Conservation (phyloP, 1,140 invertebrate species). For the Tetramorium simillimum region DNA sequence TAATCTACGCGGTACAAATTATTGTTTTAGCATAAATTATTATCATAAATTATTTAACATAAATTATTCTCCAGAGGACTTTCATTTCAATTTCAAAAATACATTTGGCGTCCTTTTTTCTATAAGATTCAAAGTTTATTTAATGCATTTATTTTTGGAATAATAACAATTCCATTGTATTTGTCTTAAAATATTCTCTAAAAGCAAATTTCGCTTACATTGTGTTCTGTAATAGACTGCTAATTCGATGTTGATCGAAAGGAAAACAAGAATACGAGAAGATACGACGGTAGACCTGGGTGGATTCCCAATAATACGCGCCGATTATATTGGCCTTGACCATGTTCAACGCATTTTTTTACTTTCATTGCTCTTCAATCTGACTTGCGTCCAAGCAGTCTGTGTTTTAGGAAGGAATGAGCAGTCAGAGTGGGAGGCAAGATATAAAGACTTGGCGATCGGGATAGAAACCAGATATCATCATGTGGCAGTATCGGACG, state of each 20-base stretch:
- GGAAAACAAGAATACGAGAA: neutral
- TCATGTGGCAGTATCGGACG: slow-evolving; percentile 70
- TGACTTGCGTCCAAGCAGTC: slow-evolving; percentile 33
- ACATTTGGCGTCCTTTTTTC: neutral
- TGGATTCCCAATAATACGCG: slow-evolving; percentile 11
- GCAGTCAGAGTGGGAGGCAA: slow-evolving; percentile 61
- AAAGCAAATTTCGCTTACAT: slow-evolving; percentile 2
- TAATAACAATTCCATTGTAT: neutral
- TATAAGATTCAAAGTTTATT: neutral
- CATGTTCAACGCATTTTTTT: slow-evolving; percentile 43
- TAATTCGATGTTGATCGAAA: neutral
- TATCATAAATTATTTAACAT: neutral
- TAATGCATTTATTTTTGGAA: neutral
- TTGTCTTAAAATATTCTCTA: neutral
- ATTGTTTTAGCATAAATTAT: slow-evolving; percentile 17
- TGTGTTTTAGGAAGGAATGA: slow-evolving; percentile 66
- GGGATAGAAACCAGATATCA: slow-evolving; percentile 46
- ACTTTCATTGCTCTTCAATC: slow-evolving; percentile 46
- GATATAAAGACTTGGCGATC: slow-evolving; percentile 70
- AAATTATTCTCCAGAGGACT: neutral
- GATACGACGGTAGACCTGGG: neutral
- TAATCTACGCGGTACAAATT: neutral
- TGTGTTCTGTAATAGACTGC: neutral
- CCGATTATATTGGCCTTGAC: slow-evolving; percentile 63
- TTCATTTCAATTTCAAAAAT: neutral